Percentiles rank a stretch among this genome's conserved stretches.
Conservation (phyloP, 1,140 invertebrate genomes). For the Aphelinus certus region DNA sequence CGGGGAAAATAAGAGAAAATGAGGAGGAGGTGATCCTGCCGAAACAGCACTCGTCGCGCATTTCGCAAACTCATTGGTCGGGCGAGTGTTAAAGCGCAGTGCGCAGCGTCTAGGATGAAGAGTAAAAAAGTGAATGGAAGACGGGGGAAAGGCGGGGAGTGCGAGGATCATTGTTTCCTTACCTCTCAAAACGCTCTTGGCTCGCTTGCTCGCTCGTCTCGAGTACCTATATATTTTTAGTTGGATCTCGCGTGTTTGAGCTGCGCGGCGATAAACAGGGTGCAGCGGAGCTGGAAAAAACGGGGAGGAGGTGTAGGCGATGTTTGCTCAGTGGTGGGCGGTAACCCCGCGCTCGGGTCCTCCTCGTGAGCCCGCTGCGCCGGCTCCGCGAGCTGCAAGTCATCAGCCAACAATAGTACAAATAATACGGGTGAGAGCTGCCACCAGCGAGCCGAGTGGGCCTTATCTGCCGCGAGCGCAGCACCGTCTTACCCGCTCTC, state of each 20-base stretch:
- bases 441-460: neutral
- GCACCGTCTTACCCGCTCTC: too few species aligned
- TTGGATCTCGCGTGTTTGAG: constrained; percentile 15
- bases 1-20: too few species aligned
- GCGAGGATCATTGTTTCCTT: constrained; percentile 41
- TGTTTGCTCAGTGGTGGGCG: constrained; percentile 61
- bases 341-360: constrained; percentile 33
- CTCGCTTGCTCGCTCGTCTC: constrained; percentile 13
- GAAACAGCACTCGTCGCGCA: neutral
- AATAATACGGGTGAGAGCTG: constrained; percentile 56
- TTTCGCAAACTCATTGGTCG: constrained; percentile 23
- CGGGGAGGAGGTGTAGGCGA: neutral
- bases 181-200: constrained; percentile 41
- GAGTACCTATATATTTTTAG: constrained; percentile 44
- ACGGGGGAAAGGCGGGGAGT: too few species aligned
- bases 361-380: too few species aligned
- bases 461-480: too few species aligned
- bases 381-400: constrained; percentile 56
- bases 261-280: neutral
- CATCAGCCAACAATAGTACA: constrained; percentile 66
- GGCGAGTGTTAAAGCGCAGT: too few species aligned
- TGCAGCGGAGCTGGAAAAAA: neutral
- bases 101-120: too few species aligned
- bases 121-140: too few species aligned
- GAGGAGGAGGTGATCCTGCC: too few species aligned